These are phyloP conservation scores for Glomeris marginata DNA, from an alignment of 2,888 invertebrate species.

Conservation along the genomic window DNA sequence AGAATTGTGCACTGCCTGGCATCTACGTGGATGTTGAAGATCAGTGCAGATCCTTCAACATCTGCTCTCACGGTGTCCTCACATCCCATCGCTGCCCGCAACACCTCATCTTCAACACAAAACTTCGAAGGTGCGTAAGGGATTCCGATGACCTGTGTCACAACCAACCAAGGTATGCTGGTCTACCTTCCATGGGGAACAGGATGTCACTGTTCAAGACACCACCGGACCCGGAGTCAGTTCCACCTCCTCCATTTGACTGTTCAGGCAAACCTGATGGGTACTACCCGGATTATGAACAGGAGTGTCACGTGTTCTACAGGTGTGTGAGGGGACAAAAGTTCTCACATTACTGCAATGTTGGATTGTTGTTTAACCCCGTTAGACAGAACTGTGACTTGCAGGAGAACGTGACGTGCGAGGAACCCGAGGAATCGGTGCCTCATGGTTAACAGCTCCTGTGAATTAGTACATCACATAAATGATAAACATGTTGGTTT, in stretches of 20 bases:
- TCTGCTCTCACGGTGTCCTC: slow-evolving; percentile 15
- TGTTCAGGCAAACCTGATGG: slow-evolving; percentile 17
- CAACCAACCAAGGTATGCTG: slow-evolving; percentile 13
- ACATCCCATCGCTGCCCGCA: slow-evolving; percentile 18
- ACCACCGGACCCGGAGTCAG: neutral
- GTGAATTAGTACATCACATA: too few relatives aligned
- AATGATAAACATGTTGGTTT: too few relatives aligned
- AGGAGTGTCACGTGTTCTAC: slow-evolving; percentile 19
- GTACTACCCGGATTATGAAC: slow-evolving; percentile 18
- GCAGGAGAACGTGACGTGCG: slow-evolving; percentile 19
- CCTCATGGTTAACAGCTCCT: too few relatives aligned
- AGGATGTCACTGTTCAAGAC: neutral
- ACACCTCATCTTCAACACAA: slow-evolving; percentile 17
- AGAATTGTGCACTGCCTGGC: slow-evolving; percentile 5
- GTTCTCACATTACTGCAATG: slow-evolving; percentile 19
- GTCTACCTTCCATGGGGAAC: slow-evolving; percentile 10
- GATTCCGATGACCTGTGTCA: slow-evolving; percentile 17
- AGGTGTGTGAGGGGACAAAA: slow-evolving; percentile 18
- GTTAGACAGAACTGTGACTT: slow-evolving; percentile 18
- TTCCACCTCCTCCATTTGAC: slow-evolving; percentile 10
- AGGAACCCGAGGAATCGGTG: neutral
- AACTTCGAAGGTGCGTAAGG: slow-evolving; percentile 17
- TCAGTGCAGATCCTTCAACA: slow-evolving; percentile 17
- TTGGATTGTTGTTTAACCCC: slow-evolving; percentile 18
- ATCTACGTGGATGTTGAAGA: slow-evolving; percentile 18